Evolutionary conservation across 2,797 vertebrate species (phyloP).

Genomic region (Eidolon dupreanum): DNA sequence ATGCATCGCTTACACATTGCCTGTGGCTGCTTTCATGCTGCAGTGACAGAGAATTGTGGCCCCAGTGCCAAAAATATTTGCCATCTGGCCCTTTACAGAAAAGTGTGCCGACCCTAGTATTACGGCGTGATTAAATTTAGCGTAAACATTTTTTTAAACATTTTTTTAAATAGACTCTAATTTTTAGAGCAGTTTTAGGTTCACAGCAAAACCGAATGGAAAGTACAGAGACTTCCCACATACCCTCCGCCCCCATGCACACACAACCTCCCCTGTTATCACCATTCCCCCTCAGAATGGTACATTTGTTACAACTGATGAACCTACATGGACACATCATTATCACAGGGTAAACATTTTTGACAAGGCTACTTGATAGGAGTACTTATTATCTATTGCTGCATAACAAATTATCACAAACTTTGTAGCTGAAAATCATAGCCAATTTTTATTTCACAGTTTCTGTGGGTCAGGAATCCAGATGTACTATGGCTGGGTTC

Average conservation of each 20-base stretch:
- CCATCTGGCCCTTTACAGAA: not conserved
- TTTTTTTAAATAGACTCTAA: not conserved
- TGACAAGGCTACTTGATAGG: not conserved
- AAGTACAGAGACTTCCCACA: not conserved
- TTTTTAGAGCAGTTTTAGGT: not conserved
- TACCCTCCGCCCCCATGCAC: not conserved
- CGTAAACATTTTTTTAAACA: not conserved
- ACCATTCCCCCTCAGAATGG: not conserved
- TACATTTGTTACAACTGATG: not conserved
- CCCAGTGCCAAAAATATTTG: not conserved
- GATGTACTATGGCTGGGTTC: not conserved
- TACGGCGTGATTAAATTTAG: not conserved
- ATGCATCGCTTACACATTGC: not conserved
- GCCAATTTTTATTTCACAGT: not conserved
- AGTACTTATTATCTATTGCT: not conserved
- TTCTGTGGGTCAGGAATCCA: not conserved
- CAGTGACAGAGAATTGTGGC: not conserved
- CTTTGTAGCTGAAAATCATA: not conserved
- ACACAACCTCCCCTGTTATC: not conserved
- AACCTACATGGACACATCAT: not conserved
- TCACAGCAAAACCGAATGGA: not conserved
- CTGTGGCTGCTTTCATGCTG: not conserved
- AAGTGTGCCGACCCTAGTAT: not conserved
- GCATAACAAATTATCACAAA: not conserved
- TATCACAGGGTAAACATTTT: not conserved